A percentile compares a stretch with the other conserved stretches of the same genome.
Evolutionary conservation across 2,113 vertebrate genomes (phyloP).

Genomic region (Pollachius pollachius): DNA sequence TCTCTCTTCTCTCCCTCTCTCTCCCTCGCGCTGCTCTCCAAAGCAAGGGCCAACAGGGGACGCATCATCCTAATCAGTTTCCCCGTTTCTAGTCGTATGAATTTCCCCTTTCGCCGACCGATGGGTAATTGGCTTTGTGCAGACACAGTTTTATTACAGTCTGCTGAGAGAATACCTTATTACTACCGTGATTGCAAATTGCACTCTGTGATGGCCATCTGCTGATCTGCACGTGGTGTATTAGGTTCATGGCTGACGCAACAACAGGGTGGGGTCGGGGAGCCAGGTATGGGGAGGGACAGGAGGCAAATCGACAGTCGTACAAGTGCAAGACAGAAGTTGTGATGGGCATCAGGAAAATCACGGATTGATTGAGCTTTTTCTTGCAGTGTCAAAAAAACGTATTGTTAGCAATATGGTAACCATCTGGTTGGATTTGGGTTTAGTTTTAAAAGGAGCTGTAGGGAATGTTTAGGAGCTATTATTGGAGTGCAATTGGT

Average conservation of each 20-base stretch:
- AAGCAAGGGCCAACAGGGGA: slow-evolving; percentile 7
- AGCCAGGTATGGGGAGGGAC: no score
- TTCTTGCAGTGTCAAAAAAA: no score
- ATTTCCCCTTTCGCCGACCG: slow-evolving; percentile 5
- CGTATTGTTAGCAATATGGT: no score
- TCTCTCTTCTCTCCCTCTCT: no score
- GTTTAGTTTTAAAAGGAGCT: no score
- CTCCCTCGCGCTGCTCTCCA: not conserved
- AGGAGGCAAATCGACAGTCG: no score
- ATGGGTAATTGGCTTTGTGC: slow-evolving; percentile 5
- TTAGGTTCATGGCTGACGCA: not conserved
- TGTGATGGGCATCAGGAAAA: no score
- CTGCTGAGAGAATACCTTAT: not conserved
- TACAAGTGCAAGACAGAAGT: no score
- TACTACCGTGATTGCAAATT: not conserved
- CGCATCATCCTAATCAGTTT: slow-evolving; percentile 16
- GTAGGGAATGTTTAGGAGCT: no score
- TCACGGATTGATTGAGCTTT: no score
- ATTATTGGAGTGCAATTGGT: no score
- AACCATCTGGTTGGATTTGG: no score
- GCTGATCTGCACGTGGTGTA: slow-evolving; percentile 1
- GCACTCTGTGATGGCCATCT: not conserved
- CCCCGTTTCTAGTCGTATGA: not conserved
- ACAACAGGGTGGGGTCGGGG: not conserved
- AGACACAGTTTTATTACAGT: not conserved